phyloP scores from a whole-genome alignment of 2,797 vertebrate genomes.

The Pipistrellus pipistrellus region DNA sequence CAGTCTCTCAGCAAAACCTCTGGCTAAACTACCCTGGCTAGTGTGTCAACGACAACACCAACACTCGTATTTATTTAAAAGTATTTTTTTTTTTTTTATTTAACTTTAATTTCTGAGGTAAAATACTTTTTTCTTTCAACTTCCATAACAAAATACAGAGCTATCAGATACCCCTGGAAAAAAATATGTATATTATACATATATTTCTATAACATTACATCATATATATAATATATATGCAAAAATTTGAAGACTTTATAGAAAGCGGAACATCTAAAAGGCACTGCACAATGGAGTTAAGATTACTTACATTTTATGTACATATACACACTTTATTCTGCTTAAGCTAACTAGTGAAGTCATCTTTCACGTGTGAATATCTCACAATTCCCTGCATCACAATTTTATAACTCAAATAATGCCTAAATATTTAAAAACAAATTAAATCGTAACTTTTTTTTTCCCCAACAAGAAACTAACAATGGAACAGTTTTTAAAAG shows the following conservation, averaged over 20 bases:
- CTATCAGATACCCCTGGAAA: slow-evolving; percentile 91
- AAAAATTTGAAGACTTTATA: slow-evolving; percentile 89
- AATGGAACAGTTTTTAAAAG: slow-evolving; percentile 69
- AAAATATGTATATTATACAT: slow-evolving; percentile 92
- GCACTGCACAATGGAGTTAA: slow-evolving; percentile 89
- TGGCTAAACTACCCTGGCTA: not conserved
- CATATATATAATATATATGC: slow-evolving; percentile 92
- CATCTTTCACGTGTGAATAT: slow-evolving; percentile 60
- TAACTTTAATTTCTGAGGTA: slow-evolving; percentile 89
- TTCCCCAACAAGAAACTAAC: slow-evolving; percentile 71
- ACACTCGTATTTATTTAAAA: slow-evolving; percentile 82
- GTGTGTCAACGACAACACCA: not conserved
- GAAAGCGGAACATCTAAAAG: slow-evolving; percentile 90
- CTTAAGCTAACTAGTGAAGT: slow-evolving; percentile 69
- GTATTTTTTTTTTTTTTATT: slow-evolving; percentile 89
- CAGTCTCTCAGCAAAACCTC: not conserved
- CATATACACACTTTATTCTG: slow-evolving; percentile 82
- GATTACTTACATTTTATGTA: slow-evolving; percentile 85
- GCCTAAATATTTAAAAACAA: slow-evolving; percentile 66
- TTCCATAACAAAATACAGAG: slow-evolving; percentile 92
- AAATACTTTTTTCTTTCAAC: slow-evolving; percentile 89
- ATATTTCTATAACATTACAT: slow-evolving; percentile 91
- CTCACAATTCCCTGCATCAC: slow-evolving; percentile 83
- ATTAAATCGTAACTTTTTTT: slow-evolving; percentile 68
- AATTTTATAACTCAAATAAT: slow-evolving; percentile 78